Percentiles rank a stretch among this genome's conserved stretches.
Conservation (phyloP, 2,113 vertebrate species). For the Charina bottae region DNA sequence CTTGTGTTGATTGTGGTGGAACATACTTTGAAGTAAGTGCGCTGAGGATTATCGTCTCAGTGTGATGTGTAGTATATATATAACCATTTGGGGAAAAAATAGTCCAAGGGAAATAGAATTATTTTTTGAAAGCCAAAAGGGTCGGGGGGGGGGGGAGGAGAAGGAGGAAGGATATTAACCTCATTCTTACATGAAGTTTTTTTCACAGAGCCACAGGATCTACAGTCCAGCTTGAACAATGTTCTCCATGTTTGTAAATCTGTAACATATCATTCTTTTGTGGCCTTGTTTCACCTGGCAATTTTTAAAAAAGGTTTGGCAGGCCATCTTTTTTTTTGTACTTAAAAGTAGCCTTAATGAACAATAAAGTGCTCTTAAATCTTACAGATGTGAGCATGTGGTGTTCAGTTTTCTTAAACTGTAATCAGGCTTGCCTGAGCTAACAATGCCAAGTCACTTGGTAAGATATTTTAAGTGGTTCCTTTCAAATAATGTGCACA, state of each 20-base stretch:
- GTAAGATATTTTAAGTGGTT: neutral
- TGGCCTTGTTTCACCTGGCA: constrained; percentile 92
- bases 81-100: neutral
- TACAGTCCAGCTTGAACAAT: constrained; percentile 72
- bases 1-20: neutral
- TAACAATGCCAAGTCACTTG: neutral
- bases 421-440: neutral
- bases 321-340: constrained; percentile 99
- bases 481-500: neutral
- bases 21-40: neutral
- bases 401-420: constrained; percentile 12
- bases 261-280: constrained; percentile 88
- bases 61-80: constrained; percentile 41
- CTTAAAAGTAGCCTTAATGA: constrained; percentile 99
- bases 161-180: constrained; percentile 49
- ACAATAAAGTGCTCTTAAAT: constrained; percentile 99
- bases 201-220: constrained; percentile 75
- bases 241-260: constrained; percentile 86
- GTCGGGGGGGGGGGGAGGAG: constrained; percentile 44
- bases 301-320: constrained; percentile 92
- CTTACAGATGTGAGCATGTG: constrained; percentile 64
- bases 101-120: neutral
- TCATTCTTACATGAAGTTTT: constrained; percentile 44
- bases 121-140: constrained; percentile 58
- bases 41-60: constrained; percentile 49